Evolutionary conservation across 1,140 invertebrate species (phyloP).

Genomic region (Diabrotica undecimpunctata): DNA sequence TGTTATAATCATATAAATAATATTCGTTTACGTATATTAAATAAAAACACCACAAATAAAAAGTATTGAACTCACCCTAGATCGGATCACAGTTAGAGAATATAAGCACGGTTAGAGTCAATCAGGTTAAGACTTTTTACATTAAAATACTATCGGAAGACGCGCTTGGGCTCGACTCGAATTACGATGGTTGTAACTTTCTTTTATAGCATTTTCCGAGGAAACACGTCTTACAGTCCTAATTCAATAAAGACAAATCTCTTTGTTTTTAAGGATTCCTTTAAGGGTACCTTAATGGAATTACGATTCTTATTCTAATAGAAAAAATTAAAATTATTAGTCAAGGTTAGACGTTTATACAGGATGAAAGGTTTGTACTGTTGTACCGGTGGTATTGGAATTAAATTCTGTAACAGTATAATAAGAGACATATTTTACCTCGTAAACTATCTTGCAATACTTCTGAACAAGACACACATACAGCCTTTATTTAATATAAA

Average conservation of each 20-base stretch:
- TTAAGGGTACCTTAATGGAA: neutral
- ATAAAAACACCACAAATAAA: neutral
- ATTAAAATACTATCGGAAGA: neutral
- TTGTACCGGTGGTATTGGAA: too few relatives aligned
- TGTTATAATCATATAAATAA: too few relatives aligned
- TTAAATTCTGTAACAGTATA: too few relatives aligned
- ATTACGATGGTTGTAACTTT: neutral
- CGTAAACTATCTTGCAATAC: too few relatives aligned
- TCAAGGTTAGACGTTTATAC: neutral
- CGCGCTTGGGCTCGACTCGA: neutral
- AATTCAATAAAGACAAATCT: neutral
- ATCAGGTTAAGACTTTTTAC: neutral
- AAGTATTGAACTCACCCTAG: neutral
- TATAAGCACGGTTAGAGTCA: conserved; percentile 1
- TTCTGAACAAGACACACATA: too few relatives aligned
- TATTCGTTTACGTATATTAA: too few relatives aligned
- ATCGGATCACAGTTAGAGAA: neutral
- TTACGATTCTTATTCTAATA: neutral
- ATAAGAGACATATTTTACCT: too few relatives aligned
- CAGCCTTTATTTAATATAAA: too few relatives aligned
- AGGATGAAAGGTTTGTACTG: too few relatives aligned
- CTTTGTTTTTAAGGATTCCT: neutral
- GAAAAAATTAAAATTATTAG: neutral
- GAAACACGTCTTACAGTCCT: neutral
- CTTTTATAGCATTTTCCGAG: neutral